phyloP scores from a whole-genome alignment of 1,140 invertebrate genomes.

The Bombus superbus region DNA sequence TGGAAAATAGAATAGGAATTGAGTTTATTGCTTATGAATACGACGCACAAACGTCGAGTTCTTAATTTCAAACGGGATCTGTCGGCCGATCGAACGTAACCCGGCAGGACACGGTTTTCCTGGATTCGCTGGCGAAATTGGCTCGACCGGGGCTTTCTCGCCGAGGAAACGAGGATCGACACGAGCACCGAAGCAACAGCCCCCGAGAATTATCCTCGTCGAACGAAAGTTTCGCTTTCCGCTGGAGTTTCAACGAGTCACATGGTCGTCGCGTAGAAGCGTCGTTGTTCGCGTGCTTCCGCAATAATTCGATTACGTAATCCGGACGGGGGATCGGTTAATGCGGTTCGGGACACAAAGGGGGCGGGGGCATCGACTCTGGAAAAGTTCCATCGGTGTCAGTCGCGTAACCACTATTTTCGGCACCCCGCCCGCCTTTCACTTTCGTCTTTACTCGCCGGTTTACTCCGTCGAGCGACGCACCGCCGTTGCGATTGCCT shows the following conservation, averaged over 20 bases:
- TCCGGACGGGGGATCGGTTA: conserved; percentile 33
- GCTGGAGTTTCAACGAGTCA: conserved; percentile 6
- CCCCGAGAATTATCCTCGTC: conserved; percentile 10
- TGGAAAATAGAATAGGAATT: too few relatives aligned
- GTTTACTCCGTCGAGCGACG: too few relatives aligned
- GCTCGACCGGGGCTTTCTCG: background rate
- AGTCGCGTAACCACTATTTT: background rate
- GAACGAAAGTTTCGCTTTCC: conserved; percentile 17
- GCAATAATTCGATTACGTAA: conserved; percentile 51
- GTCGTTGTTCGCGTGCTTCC: conserved; percentile 41
- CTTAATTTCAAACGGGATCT: too few relatives aligned
- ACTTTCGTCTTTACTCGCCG: conserved; percentile 9
- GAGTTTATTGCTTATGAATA: too few relatives aligned
- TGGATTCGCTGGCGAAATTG: background rate
- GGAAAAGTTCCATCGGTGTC: conserved; percentile 35
- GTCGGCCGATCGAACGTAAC: too few relatives aligned
- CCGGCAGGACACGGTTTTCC: background rate
- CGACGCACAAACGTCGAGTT: too few relatives aligned
- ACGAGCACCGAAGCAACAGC: background rate
- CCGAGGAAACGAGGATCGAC: background rate
- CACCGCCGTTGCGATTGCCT: background rate
- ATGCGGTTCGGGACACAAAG: background rate
- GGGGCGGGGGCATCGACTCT: background rate
- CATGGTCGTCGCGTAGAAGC: conserved; percentile 7
- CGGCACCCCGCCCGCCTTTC: fast-evolving